phyloP scores from a whole-genome alignment of 2,113 vertebrate genomes.

The Rattus rattus region DNA sequence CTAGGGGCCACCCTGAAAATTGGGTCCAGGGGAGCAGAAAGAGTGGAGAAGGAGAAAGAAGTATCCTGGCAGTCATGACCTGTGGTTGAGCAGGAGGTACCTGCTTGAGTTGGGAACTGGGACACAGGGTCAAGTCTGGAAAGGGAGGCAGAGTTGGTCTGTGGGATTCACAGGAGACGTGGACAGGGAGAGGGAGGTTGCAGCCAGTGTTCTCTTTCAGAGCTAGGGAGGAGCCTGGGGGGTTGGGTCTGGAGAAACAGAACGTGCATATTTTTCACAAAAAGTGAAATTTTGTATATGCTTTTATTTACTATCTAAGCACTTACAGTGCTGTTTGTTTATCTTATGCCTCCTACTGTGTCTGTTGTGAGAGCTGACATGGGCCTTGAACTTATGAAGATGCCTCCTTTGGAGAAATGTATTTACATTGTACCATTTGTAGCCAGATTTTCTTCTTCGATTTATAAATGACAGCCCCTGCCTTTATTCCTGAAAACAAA shows the following conservation, averaged over 20 bases:
- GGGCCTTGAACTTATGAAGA: neutral
- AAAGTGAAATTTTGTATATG: neutral
- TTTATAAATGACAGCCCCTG: neutral
- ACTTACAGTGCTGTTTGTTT: neutral
- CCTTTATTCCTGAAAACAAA: neutral
- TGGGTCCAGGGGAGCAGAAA: too few relatives aligned
- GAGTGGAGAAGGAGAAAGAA: too few relatives aligned
- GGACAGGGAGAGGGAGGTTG: neutral
- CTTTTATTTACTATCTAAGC: conserved; percentile 3
- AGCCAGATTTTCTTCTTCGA: neutral
- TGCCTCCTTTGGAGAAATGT: neutral
- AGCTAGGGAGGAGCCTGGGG: neutral
- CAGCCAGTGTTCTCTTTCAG: neutral
- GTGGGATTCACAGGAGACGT: neutral
- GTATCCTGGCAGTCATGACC: neutral
- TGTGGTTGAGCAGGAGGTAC: neutral
- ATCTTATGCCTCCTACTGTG: neutral
- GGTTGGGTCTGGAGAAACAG: neutral
- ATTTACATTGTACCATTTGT: neutral
- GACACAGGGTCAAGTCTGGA: neutral
- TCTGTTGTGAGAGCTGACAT: neutral
- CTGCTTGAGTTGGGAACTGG: neutral
- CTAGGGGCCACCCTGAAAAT: too few relatives aligned
- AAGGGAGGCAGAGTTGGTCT: neutral
- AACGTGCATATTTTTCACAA: neutral